These are phyloP conservation scores for Noctua comes DNA, from an alignment of 2,888 invertebrate genomes.

Conservation along the genomic window DNA sequence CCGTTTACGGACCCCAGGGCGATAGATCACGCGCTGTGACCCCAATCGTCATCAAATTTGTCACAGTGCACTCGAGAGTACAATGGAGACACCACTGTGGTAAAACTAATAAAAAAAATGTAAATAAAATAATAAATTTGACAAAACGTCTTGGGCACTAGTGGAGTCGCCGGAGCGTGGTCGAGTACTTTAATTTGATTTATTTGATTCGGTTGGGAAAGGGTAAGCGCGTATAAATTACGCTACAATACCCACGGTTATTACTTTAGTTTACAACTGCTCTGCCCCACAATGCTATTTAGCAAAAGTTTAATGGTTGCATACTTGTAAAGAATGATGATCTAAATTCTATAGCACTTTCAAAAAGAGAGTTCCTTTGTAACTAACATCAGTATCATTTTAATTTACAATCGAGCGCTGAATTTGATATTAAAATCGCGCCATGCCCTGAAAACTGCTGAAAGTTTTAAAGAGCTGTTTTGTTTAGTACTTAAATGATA, in stretches of 20 bases:
- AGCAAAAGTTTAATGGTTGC: constrained; percentile 68
- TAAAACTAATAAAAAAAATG: constrained; percentile 87
- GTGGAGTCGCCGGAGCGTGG: constrained; percentile 84
- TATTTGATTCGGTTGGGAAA: constrained; percentile 86
- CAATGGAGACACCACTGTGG: constrained; percentile 85
- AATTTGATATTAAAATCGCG: background rate
- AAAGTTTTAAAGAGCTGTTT: background rate
- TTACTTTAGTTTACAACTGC: constrained; percentile 64
- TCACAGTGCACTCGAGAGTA: constrained; percentile 88
- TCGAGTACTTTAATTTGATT: constrained; percentile 89
- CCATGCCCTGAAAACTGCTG: background rate
- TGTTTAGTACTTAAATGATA: background rate
- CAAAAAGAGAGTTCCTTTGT: background rate
- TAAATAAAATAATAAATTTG: constrained; percentile 90
- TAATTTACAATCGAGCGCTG: background rate
- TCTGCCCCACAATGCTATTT: constrained; percentile 66
- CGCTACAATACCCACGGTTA: constrained; percentile 76
- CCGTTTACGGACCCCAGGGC: constrained; percentile 83
- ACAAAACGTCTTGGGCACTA: constrained; percentile 91
- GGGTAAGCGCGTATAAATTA: constrained; percentile 87
- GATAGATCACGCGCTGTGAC: constrained; percentile 87
- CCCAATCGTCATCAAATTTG: constrained; percentile 90
- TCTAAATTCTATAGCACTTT: constrained; percentile 36
- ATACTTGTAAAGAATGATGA: constrained; percentile 49
- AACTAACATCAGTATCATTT: constrained; percentile 1